Percentiles rank a stretch among this genome's conserved stretches.
Conservation (phyloP, 2,888 invertebrate species). For the Thymelicus sylvestris region DNA sequence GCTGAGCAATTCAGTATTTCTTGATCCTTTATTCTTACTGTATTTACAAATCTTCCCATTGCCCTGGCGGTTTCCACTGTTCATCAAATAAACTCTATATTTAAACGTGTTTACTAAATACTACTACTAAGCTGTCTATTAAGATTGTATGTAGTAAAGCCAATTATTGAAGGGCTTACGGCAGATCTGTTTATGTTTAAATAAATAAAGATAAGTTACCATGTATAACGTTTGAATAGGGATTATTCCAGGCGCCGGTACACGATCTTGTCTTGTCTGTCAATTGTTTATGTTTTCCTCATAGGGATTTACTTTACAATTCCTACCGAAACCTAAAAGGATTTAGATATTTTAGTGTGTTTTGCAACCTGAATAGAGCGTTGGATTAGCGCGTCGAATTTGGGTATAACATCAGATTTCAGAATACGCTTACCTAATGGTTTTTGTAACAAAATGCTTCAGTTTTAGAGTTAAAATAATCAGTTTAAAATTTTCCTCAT, state of each 20-base stretch:
- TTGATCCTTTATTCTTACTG: neutral
- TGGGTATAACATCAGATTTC: too few relatives aligned
- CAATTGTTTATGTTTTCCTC: conserved; percentile 31
- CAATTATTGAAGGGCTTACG: conserved; percentile 45
- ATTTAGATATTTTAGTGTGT: neutral
- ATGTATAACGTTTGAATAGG: conserved; percentile 46
- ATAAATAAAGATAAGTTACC: conserved; percentile 49
- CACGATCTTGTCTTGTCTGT: conserved; percentile 23
- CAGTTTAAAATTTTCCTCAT: too few relatives aligned
- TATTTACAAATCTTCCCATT: conserved; percentile 19
- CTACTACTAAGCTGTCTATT: conserved; percentile 44
- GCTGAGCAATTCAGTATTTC: neutral
- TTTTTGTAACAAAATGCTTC: too few relatives aligned
- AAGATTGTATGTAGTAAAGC: conserved; percentile 46
- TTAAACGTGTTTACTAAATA: conserved; percentile 52
- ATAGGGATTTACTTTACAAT: neutral
- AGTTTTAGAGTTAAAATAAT: too few relatives aligned
- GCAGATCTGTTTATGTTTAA: conserved; percentile 41
- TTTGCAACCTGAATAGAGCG: neutral
- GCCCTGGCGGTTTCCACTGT: conserved; percentile 57
- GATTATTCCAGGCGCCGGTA: conserved; percentile 55
- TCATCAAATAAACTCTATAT: conserved; percentile 52
- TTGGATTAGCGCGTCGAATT: neutral
- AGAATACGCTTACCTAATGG: too few relatives aligned
- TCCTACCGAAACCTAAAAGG: neutral